A percentile compares a stretch with the other conserved stretches of the same genome.
These are phyloP conservation scores for Dasysyrphus albostriatus DNA, from an alignment of 2,888 invertebrate genomes.

Conservation along the genomic window DNA sequence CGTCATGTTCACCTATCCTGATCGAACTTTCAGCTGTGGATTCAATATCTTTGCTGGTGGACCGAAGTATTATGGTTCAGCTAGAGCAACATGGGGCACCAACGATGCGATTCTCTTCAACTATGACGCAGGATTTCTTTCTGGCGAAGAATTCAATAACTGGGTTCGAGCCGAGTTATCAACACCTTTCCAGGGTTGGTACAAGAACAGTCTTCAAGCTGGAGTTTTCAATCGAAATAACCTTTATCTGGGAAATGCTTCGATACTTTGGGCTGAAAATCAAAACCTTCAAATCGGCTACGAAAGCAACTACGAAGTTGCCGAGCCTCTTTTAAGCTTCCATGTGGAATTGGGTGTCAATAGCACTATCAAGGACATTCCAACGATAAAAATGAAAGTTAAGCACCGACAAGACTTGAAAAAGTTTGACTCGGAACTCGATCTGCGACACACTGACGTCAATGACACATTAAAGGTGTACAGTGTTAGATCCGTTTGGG, in stretches of 20 bases:
- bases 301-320: slow-evolving; percentile 84
- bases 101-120: slow-evolving; percentile 85
- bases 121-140: slow-evolving; percentile 81
- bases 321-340: slow-evolving; percentile 83
- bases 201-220: slow-evolving; percentile 84
- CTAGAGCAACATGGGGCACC: slow-evolving; percentile 89
- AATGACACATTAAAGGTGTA: slow-evolving; percentile 85
- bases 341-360: slow-evolving; percentile 85
- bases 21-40: slow-evolving; percentile 88
- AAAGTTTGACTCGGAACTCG: slow-evolving; percentile 85
- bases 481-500: slow-evolving; percentile 89
- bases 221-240: slow-evolving; percentile 85
- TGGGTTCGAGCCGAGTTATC: slow-evolving; percentile 84
- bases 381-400: slow-evolving; percentile 85
- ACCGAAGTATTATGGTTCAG: slow-evolving; percentile 83
- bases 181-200: slow-evolving; percentile 86
- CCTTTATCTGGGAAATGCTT: slow-evolving; percentile 85
- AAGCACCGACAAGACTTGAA: slow-evolving; percentile 85
- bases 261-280: slow-evolving; percentile 86
- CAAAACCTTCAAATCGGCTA: slow-evolving; percentile 86
- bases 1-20: slow-evolving; percentile 89
- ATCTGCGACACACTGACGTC: slow-evolving; percentile 84
- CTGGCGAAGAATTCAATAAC: slow-evolving; percentile 79
- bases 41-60: slow-evolving; percentile 85
- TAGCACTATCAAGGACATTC: slow-evolving; percentile 86